Base-by-base conservation (phyloP, 2,888 invertebrate genomes). In the Adineta ricciae region DNA sequence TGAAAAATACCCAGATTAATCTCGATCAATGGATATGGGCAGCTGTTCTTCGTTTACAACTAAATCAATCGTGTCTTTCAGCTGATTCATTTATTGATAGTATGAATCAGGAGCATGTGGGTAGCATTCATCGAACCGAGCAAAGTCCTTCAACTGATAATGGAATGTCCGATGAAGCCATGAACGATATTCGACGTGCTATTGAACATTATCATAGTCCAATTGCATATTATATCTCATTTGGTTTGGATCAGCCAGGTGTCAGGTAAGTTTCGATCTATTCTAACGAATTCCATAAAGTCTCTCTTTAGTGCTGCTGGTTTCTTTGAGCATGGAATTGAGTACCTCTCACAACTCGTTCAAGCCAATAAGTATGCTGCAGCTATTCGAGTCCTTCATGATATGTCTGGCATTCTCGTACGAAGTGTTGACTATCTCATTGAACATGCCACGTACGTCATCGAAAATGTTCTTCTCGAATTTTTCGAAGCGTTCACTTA, bases 1-100 rank as follows among this genome's bases (percentile, higher is more conserved):
- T 3, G 19, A 78, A 78, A 78, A 41, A 9, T 36, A 78, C 38
- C 9, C 78, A 41, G 41, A 41, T 41, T 11, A 78, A 78, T 78
- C 41, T 78, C n/a, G 78, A 78, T 78, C 41, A 78, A 78, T 78
- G 78, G 78, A 78, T 78, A 41, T 78, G 78, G 78, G 14, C 41
- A 11, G 41, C 38, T n/a, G 11, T 78, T 41, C n/a, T 78, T 21
- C 78, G 78, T 41, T 78, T 78, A 78, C 38, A 41, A 41, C 19
- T 78, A 0, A 78, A 78, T 78, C 78, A 41, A 24, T 78, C 78
- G 3, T 78, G 78, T 41, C 41, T 78, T 41, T 78, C 78, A 41
- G 19, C 41, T 11, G 78, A 78, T n/a, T n/a, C 38, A 78, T 78
- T 78, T 78, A 41, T 78, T 41, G 41, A 41, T 41, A 78, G 78